Conservation (phyloP, 2,113 vertebrate species). For the Murina feae region DNA sequence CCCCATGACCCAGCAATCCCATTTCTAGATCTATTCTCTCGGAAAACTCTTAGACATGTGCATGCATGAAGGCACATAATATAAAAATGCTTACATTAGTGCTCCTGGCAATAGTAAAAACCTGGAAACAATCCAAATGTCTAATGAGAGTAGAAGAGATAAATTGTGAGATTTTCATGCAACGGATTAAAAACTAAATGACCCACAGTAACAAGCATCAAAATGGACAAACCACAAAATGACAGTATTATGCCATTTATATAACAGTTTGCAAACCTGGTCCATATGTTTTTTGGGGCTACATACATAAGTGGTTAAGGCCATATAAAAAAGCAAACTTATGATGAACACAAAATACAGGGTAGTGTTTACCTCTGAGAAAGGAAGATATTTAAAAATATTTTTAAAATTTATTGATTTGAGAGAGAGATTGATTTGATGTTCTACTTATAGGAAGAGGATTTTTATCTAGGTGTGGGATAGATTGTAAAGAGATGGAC, state of each 20-base stretch:
- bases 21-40: neutral
- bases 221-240: slow-evolving; percentile 22
- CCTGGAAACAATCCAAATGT: slow-evolving; percentile 4
- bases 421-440: neutral
- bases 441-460: neutral
- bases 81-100: neutral
- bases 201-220: neutral
- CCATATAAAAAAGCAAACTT: neutral
- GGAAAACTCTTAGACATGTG: neutral
- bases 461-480: neutral
- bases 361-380: neutral
- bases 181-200: slow-evolving; percentile 5
- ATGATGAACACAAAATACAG: neutral
- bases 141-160: neutral
- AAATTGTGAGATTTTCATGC: neutral
- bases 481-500: neutral
- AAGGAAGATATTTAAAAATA: neutral
- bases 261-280: neutral
- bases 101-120: neutral
- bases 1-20: neutral
- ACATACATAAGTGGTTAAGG: neutral
- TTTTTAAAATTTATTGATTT: neutral
- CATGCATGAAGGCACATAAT: neutral
- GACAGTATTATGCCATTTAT: neutral
- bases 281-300: neutral